phyloP scores from a whole-genome alignment of 2,797 vertebrate species.

The Arrhamphus sclerolepis region DNA sequence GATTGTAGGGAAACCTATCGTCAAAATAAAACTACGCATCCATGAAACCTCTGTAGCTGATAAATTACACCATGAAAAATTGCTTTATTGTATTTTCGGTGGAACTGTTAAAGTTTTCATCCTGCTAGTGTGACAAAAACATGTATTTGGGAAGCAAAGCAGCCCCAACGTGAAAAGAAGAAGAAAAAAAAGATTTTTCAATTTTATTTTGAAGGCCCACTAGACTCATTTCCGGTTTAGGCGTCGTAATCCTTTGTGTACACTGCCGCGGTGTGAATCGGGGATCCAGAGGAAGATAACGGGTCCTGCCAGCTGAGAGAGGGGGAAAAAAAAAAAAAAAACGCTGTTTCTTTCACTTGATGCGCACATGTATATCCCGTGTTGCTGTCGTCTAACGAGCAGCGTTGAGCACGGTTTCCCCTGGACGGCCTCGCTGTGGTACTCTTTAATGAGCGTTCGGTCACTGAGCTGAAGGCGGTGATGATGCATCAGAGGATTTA shows the following conservation, averaged over 20 bases:
- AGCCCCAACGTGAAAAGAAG: too few species aligned
- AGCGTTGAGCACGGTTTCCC: background rate
- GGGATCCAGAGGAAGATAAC: slow-evolving; percentile 58
- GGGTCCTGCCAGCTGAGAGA: slow-evolving; percentile 25
- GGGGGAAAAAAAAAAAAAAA: slow-evolving; percentile 6
- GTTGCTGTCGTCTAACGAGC: background rate
- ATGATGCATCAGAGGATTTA: slow-evolving; percentile 70
- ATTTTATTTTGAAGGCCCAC: slow-evolving; percentile 57
- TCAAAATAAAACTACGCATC: too few species aligned
- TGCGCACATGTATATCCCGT: slow-evolving; percentile 13
- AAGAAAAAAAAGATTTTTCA: background rate
- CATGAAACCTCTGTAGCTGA: too few species aligned
- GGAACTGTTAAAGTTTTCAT: too few species aligned
- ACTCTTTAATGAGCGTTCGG: slow-evolving; percentile 28
- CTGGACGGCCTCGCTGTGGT: slow-evolving; percentile 3
- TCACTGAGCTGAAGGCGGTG: slow-evolving; percentile 39
- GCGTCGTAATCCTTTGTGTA: slow-evolving; percentile 26
- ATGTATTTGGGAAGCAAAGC: too few species aligned
- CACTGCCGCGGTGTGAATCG: slow-evolving; percentile 37
- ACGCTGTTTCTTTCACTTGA: background rate
- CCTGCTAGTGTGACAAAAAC: too few species aligned
- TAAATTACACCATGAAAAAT: too few species aligned
- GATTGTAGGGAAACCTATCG: too few species aligned
- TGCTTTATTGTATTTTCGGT: too few species aligned
- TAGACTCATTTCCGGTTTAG: background rate